Base-by-base conservation (phyloP, 1,140 invertebrate species). In the Elysia chlorotica region DNA sequence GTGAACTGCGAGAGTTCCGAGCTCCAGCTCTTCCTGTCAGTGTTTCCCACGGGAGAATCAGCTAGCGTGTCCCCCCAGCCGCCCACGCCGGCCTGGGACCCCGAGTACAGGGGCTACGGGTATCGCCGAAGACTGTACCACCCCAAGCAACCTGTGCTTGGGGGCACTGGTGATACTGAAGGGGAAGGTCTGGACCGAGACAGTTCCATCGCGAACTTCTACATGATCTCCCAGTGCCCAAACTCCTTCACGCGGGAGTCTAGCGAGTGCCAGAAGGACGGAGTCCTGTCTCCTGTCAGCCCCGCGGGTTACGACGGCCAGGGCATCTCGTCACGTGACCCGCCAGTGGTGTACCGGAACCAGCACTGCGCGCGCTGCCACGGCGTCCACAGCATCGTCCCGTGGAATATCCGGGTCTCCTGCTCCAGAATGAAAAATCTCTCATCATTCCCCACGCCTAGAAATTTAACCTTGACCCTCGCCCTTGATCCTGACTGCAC, bases 381-480 rank as follows among this genome's bases (percentile, higher is more conserved):
- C 48, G 41, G 30, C 3, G 48, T 68, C 1, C 25, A 36, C 25
- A 38, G 56, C 28, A 21, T n/a, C 28, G 28, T 54, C 21, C 65
- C 65, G 33, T 68, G 65, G 65, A 54, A 68, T 54, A 35, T 68
- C 4, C 30, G 33, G n/a, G 30, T 68, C 23, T 54, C 65, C 33
- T 68, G 65, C n/a, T 14, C 33, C 14, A 35, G 1, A 17, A 21
- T 10, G 2, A 68, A 54, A 6, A 54, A 68, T n/a, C 23, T 56
- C n/a, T 23, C 2, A 31, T 25, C 5, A 21, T 21, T 54, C 2
- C 28, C 31, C 14, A 31, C 23, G n/a, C 21, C 65, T 17, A 30
- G 33, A 2, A 38, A 41, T 14, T 2, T 68, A 0, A 21, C 36
- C 30, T 1, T 31, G 30, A 54, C 56, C 28, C 35, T 19, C 3